Percentiles rank a stretch among this genome's conserved stretches.
Conservation (phyloP, 2,888 invertebrate genomes). For the Osedax frankpressi region DNA sequence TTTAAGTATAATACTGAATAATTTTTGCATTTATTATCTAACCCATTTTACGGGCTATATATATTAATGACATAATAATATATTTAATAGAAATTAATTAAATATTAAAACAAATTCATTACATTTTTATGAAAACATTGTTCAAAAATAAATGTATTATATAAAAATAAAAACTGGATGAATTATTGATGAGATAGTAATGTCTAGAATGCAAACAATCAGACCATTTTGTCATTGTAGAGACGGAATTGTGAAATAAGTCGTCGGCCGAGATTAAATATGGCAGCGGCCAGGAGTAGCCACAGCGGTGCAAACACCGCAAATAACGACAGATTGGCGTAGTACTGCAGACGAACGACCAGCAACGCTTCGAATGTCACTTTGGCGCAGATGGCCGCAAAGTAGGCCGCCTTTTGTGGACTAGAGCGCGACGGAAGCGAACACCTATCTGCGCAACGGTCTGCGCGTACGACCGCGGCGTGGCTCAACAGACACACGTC, state of each 20-base stretch:
- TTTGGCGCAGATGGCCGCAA: not conserved
- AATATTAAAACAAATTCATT: no score
- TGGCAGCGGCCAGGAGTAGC: not conserved
- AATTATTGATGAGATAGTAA: no score
- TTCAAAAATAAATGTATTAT: no score
- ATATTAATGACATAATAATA: no score
- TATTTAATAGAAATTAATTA: no score
- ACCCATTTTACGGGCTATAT: no score
- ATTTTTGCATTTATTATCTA: no score
- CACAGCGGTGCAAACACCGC: not conserved
- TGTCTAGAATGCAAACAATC: no score
- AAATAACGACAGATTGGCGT: not conserved
- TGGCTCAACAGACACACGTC: not conserved
- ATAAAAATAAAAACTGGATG: no score
- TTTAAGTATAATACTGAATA: no score
- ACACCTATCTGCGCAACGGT: not conserved
- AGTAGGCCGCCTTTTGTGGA: not conserved
- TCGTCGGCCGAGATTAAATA: not conserved
- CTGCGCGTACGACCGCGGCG: not conserved
- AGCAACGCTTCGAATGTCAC: not conserved
- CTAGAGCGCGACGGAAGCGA: not conserved
- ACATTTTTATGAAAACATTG: no score
- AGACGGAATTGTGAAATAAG: not conserved
- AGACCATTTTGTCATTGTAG: no score
- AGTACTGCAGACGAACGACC: not conserved